A percentile compares a stretch with the other conserved stretches of the same genome.
These are phyloP conservation scores for Lysiphlebus fabarum DNA, from an alignment of 1,140 invertebrate genomes.

Conservation along the genomic window DNA sequence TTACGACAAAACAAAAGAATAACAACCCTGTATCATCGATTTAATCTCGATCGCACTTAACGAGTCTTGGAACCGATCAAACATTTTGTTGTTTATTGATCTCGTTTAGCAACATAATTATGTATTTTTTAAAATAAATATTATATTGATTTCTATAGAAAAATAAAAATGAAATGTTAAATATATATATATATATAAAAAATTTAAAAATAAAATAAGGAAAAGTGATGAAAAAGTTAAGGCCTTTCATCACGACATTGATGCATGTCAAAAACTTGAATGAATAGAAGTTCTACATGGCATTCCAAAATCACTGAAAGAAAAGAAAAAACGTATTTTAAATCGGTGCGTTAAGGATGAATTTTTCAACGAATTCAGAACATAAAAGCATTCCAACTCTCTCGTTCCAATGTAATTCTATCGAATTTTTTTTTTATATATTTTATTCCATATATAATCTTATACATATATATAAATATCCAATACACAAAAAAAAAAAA, in stretches of 20 bases:
- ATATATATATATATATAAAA: no score
- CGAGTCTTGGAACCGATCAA: slow-evolving; percentile 1
- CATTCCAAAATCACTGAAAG: no score
- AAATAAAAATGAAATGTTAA: no score
- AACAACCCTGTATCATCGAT: background rate
- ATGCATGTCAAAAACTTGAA: no score
- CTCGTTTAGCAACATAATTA: background rate
- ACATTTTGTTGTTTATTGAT: slow-evolving; percentile 5
- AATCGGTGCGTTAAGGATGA: slow-evolving; percentile 52
- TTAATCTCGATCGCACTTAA: background rate
- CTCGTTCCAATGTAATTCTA: slow-evolving; percentile 21
- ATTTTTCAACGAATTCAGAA: slow-evolving; percentile 43
- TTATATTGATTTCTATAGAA: no score
- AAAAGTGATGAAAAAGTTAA: no score
- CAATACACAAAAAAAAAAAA: no score
- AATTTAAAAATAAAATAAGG: no score
- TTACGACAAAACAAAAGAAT: background rate
- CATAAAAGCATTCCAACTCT: slow-evolving; percentile 51
- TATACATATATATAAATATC: no score
- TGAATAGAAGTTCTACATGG: no score
- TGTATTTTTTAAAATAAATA: no score
- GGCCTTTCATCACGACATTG: no score
- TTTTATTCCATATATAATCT: slow-evolving; percentile 3
- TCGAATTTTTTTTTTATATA: slow-evolving; percentile 4
- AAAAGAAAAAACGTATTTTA: slow-evolving; percentile 40